These are phyloP conservation scores for Perithous albicinctus DNA, from an alignment of 2,888 invertebrate species.

Conservation along the genomic window DNA sequence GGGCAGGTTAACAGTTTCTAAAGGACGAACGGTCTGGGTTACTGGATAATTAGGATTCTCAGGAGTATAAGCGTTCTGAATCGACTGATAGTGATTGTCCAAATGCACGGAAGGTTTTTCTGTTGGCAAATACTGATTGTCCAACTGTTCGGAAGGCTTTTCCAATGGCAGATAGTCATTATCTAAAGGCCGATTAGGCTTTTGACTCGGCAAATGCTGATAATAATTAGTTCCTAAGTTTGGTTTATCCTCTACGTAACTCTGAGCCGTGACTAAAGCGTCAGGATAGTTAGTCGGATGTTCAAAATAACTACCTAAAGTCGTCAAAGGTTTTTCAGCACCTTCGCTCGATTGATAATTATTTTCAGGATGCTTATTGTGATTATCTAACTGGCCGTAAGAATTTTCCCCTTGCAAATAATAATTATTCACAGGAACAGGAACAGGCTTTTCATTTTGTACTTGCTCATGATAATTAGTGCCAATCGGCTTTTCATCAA, in stretches of 20 bases:
- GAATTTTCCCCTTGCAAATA: background rate
- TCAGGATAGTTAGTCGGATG: background rate
- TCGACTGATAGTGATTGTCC: constrained; percentile 8
- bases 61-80: constrained; percentile 5
- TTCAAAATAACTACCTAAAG: background rate
- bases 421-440: background rate
- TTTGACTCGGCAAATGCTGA: constrained; percentile 13
- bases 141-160: constrained; percentile 1
- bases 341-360: constrained; percentile 7
- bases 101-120: constrained; percentile 7
- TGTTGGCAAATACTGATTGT: constrained; percentile 6
- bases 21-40: constrained; percentile 19
- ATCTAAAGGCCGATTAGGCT: background rate
- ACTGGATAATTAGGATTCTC: constrained; percentile 1
- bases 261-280: constrained; percentile 23
- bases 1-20: constrained; percentile 55
- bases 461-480: constrained; percentile 27
- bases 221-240: background rate
- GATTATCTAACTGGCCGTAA: background rate
- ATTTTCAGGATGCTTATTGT: constrained; percentile 7
- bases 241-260: constrained; percentile 1
- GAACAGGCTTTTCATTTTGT: constrained; percentile 18
- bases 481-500: constrained; percentile 19
- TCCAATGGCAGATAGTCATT: background rate
- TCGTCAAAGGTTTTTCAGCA: background rate